phyloP scores from a whole-genome alignment of 2,797 vertebrate genomes.

The Avahi laniger region DNA sequence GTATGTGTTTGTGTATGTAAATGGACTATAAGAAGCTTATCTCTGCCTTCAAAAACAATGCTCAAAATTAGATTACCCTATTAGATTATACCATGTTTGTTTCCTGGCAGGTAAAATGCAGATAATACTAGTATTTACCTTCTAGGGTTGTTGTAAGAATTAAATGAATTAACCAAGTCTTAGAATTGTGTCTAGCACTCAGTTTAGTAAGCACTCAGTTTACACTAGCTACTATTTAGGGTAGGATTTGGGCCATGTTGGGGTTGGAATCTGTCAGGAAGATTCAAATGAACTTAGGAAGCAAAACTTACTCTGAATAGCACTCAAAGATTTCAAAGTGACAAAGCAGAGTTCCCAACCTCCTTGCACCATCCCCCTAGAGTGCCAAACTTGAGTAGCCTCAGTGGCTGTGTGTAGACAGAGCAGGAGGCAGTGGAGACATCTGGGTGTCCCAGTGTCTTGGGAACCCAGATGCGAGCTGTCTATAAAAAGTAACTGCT shows the following conservation, averaged over 20 bases:
- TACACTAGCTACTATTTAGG: background rate
- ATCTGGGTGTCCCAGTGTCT: background rate
- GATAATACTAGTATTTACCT: background rate
- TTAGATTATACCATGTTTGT: background rate
- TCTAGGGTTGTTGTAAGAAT: background rate
- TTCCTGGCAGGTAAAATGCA: background rate
- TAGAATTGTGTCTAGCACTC: background rate
- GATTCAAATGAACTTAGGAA: background rate
- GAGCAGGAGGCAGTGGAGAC: background rate
- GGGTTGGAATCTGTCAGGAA: background rate
- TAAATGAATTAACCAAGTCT: background rate
- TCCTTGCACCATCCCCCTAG: background rate
- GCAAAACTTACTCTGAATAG: background rate
- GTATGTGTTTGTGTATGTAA: background rate
- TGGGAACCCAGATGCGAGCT: background rate
- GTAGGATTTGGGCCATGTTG: background rate
- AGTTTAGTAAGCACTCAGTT: background rate
- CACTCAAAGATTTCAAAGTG: background rate
- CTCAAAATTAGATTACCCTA: background rate
- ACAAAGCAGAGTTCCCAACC: background rate
- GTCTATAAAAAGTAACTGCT: background rate
- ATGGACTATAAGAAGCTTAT: background rate
- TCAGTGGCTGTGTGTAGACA: background rate
- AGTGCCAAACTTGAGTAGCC: background rate
- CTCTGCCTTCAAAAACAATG: background rate